phyloP scores from a whole-genome alignment of 2,888 invertebrate genomes.

The Cartodere bifasciata region DNA sequence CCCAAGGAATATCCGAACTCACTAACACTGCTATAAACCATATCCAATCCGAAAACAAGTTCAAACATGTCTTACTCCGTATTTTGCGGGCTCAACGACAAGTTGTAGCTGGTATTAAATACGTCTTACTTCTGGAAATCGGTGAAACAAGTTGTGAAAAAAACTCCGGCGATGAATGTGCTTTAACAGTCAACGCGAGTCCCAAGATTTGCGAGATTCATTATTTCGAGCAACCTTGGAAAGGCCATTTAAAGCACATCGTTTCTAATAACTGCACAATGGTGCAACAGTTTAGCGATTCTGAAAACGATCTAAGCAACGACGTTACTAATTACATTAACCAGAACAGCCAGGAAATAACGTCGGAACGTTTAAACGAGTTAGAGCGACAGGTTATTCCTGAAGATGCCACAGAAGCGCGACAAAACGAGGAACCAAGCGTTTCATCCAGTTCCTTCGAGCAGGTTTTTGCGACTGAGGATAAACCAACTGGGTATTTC shows the following conservation, averaged over 20 bases:
- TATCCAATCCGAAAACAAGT: conserved; percentile 27
- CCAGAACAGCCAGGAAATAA: conserved; percentile 12
- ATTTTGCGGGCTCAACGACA: conserved; percentile 43
- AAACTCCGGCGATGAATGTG: conserved; percentile 16
- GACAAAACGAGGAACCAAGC: conserved; percentile 3
- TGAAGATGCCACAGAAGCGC: conserved; percentile 5
- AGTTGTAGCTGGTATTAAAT: conserved; percentile 48
- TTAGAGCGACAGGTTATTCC: conserved; percentile 30
- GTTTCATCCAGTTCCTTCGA: conserved; percentile 9
- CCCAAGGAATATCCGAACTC: conserved; percentile 39
- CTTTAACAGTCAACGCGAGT: conserved; percentile 18
- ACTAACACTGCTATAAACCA: conserved; percentile 39
- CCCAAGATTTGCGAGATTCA: conserved; percentile 43
- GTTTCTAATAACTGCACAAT: conserved; percentile 53
- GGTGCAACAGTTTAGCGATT: conserved; percentile 29
- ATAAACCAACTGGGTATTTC: conserved; percentile 11
- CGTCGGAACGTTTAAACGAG: conserved; percentile 22
- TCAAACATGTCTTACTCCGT: conserved; percentile 34
- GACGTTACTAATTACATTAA: neutral
- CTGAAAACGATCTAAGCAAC: neutral
- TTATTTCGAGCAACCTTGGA: conserved; percentile 54
- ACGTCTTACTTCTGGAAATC: conserved; percentile 41
- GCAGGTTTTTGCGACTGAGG: conserved; percentile 11
- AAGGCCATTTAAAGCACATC: conserved; percentile 47
- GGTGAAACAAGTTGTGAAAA: conserved; percentile 28